Evolutionary conservation across 2,113 vertebrate genomes (phyloP), one percentile per base, ranked within the genome.

Genomic region (Pterocles orientalis): DNA sequence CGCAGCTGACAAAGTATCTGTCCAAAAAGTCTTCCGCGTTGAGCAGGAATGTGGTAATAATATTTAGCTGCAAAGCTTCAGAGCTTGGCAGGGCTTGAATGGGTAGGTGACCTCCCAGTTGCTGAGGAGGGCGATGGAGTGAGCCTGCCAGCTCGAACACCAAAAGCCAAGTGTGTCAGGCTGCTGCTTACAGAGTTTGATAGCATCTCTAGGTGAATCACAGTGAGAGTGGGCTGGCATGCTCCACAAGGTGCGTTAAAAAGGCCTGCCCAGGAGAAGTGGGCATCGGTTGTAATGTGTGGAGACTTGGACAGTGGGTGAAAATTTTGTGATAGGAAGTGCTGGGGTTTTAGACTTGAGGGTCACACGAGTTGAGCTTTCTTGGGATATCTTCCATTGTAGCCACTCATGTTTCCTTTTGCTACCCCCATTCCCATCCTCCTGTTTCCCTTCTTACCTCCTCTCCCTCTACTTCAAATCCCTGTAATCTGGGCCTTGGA

Each of bases 21-120:
- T 86, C 92, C 76, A 92, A 79, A 95, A 93, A 56, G 41, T 70
- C 6, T 7, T 85, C 57, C 70, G 94, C 76, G 81, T 28, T 68
- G 82, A 86, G 39, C 33, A 86, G 41, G 82, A 92, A 94, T 68
- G 61, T 61, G 25, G 28, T 78, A 75, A 76, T 76, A 82, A 66
- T 33, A 43, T 14, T 41, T 43, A 71, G 48, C 3, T 81, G 83
- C 69, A 86, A 88, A 71, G n/a, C 56, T 53, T 68, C 56, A 53
- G 72, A 75, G 48, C 39, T 75, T 83, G 72, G 72, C 64, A 86
- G 45, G 66, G 33, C 76, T 96, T 0, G 0, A 53, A 45, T 17
- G 57, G 53, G 43, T 47, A 78, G 29, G 54, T 80, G 68, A 86
- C 66, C 39, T 95, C 47, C 50, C 39, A 69, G 47, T 47, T 0